phyloP scores from a whole-genome alignment of 1,140 invertebrate species.

The Trissolcus basalis region DNA sequence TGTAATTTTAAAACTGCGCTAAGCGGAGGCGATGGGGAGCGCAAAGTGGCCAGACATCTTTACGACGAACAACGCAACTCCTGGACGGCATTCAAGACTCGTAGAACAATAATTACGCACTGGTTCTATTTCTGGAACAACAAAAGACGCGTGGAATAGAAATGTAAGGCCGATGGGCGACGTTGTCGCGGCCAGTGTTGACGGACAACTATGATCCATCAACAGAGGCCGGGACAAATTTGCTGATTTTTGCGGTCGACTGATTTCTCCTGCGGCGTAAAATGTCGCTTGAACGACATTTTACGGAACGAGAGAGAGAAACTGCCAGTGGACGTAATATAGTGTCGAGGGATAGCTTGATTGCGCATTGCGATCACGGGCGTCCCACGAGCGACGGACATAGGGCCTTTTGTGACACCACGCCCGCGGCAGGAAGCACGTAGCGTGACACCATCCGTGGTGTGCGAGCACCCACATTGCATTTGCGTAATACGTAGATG shows the following conservation, averaged over 20 bases:
- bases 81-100: background rate
- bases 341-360: slow-evolving; percentile 69
- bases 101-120: too few relatives aligned
- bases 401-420: slow-evolving; percentile 72
- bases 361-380: slow-evolving; percentile 75
- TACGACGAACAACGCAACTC: background rate
- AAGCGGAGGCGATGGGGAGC: too few relatives aligned
- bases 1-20: slow-evolving; percentile 20
- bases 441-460: slow-evolving; percentile 72
- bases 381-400: slow-evolving; percentile 72
- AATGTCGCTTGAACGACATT: slow-evolving; percentile 21
- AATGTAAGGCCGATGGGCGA: too few relatives aligned
- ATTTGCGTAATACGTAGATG: slow-evolving; percentile 66
- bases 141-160: background rate
- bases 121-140: background rate
- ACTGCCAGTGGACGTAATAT: slow-evolving; percentile 65
- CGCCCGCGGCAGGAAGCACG: slow-evolving; percentile 75
- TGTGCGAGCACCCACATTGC: slow-evolving; percentile 68
- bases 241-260: slow-evolving; percentile 15
- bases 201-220: slow-evolving; percentile 1
- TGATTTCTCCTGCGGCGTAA: slow-evolving; percentile 13
- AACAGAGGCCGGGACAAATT: slow-evolving; percentile 16
- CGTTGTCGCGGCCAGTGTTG: background rate
- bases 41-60: too few relatives aligned
- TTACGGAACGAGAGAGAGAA: slow-evolving; percentile 31